Base-by-base conservation (phyloP, 1,140 invertebrate species). In the Hormaphis cornu region DNA sequence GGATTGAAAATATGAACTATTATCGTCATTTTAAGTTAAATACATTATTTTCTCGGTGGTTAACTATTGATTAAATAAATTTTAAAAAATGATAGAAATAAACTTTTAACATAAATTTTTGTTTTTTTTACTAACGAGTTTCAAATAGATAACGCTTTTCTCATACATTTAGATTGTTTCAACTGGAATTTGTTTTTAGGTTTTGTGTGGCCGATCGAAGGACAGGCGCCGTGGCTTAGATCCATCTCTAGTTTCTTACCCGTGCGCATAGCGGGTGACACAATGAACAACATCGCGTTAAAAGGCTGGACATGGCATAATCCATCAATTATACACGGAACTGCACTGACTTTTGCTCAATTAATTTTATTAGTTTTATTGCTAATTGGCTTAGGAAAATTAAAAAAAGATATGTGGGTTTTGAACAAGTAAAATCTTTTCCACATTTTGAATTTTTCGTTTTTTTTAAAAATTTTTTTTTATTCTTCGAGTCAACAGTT, bases 381-480 rank as follows among this genome's bases (percentile, higher is more conserved):
- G 12, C 26, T 61, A 20, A 20, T 61, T 18, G 16, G 10, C 18
- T 20, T 61, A 30, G 37, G 58, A 30, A 40, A 42, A 61, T 1
- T 61, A 3, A 61, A 61, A 61, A 42, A 61, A 14, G 3, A 61
- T 1, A 30, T 44, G 22, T 61, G 58, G 58, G 24, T 61, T 20
- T 30, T 44, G 10, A 37, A 61, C 1, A 72, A 42, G 24, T 69
- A 70, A 61, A 33, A n/a, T n/a, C n/a, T n/a, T n/a, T n/a, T n/a
- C n/a, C n/a, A n/a, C n/a, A n/a, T n/a, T n/a, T n/a, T n/a, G n/a
- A n/a, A n/a, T n/a, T n/a, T n/a, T n/a, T n/a, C n/a, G n/a, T n/a
- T n/a, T n/a, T n/a, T n/a, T n/a, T n/a, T n/a, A n/a, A n/a, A n/a
- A n/a, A n/a, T n/a, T n/a, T n/a, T n/a, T n/a, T n/a, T n/a, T n/a